Percentiles rank a stretch among this genome's conserved stretches.
phyloP scores from a whole-genome alignment of 2,888 invertebrate genomes.

The Ctenicera cuprea region DNA sequence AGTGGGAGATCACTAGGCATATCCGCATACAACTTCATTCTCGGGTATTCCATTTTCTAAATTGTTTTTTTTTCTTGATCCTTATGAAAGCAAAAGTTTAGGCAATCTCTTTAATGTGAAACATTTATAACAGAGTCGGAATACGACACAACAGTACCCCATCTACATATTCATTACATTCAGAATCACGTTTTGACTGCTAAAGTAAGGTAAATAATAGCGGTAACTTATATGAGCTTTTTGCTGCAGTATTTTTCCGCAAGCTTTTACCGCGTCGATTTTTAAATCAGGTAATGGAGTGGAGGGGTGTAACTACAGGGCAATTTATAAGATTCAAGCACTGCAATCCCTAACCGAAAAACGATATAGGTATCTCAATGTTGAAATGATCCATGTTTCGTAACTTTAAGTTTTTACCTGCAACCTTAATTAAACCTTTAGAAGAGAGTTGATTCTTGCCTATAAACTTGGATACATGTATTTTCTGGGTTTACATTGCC shows the following conservation, averaged over 20 bases:
- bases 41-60: constrained; percentile 22
- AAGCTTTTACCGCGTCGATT: background rate
- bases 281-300: constrained; percentile 2
- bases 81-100: constrained; percentile 19
- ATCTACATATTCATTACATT: constrained; percentile 23
- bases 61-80: constrained; percentile 27
- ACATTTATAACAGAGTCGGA: constrained; percentile 26
- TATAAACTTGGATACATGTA: no score
- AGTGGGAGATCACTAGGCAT: constrained; percentile 10
- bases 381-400: no score
- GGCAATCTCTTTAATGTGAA: constrained; percentile 28
- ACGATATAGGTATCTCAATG: no score
- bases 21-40: constrained; percentile 12
- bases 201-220: constrained; percentile 19
- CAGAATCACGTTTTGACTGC: constrained; percentile 13
- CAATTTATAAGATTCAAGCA: background rate
- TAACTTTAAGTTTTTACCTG: no score
- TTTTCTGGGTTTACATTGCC: no score
- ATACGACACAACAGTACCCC: constrained; percentile 23
- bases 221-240: constrained; percentile 7
- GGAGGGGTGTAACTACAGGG: background rate
- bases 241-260: background rate
- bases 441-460: no score
- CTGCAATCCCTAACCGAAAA: no score
- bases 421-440: no score